Percentiles rank a stretch among this genome's conserved stretches.
These are phyloP conservation scores for Drosophila burlai DNA, from an alignment of 1,140 invertebrate genomes.

Conservation along the genomic window DNA sequence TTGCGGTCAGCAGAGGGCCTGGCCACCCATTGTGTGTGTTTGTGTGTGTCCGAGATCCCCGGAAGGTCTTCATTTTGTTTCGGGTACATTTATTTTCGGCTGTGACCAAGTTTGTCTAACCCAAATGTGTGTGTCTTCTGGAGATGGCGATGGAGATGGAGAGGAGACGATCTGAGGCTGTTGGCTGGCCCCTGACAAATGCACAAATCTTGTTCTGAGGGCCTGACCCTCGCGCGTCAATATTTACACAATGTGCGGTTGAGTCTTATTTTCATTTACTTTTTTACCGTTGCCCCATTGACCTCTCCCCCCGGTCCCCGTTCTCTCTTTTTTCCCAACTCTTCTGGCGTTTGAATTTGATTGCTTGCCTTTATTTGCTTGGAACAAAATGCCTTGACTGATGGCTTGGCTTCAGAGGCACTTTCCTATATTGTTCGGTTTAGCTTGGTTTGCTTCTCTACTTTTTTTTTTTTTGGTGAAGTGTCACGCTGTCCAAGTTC, in stretches of 20 bases:
- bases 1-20: conserved; percentile 63
- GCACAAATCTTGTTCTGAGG: conserved; percentile 71
- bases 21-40: conserved; percentile 22
- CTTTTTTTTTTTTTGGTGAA: conserved; percentile 49
- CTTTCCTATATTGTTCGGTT: conserved; percentile 56
- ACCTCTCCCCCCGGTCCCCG: conserved; percentile 32
- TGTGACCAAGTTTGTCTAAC: conserved; percentile 36
- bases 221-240: conserved; percentile 54
- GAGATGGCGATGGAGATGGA: not conserved
- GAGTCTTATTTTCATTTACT: conserved; percentile 50
- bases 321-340: conserved; percentile 14
- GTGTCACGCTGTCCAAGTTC: conserved; percentile 83
- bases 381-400: conserved; percentile 79
- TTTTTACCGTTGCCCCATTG: conserved; percentile 62
- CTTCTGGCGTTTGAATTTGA: conserved; percentile 75
- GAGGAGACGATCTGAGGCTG: conserved; percentile 4
- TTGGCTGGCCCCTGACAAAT: conserved; percentile 57
- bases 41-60: conserved; percentile 11
- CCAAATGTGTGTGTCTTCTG: conserved; percentile 32
- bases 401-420: conserved; percentile 52
- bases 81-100: conserved; percentile 28
- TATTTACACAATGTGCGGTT: conserved; percentile 58
- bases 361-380: conserved; percentile 77
- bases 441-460: conserved; percentile 11
- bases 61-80: conserved; percentile 42